Evolutionary conservation across 2,113 vertebrate genomes (phyloP).

Genomic region (Callocephalon fimbriatum): DNA sequence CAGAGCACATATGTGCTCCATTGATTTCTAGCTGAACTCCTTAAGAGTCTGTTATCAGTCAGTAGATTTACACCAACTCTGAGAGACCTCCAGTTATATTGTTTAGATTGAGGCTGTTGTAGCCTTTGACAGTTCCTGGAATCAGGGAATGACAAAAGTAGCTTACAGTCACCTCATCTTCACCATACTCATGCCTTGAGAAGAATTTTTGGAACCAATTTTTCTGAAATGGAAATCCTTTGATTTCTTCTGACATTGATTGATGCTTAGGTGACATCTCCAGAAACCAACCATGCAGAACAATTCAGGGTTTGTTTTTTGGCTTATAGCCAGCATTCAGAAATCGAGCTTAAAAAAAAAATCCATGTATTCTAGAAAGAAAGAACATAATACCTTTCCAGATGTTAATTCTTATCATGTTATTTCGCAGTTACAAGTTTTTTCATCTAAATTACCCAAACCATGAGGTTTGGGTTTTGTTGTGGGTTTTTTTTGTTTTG

Average conservation of each 20-base stretch:
- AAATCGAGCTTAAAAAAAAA: not conserved
- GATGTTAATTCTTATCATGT: constrained; percentile 26
- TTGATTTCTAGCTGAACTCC: not conserved
- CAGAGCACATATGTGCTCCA: not conserved
- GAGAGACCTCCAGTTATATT: not conserved
- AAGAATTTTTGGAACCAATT: not conserved
- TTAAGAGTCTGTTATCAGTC: not conserved
- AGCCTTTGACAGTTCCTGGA: not conserved
- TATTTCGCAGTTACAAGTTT: constrained; percentile 26
- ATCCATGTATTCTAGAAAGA: not conserved
- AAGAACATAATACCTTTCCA: constrained; percentile 21
- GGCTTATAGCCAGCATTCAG: constrained; percentile 57
- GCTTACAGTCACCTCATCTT: not conserved
- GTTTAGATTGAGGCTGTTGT: not conserved
- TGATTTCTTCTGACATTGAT: constrained; percentile 58
- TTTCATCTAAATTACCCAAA: constrained; percentile 49
- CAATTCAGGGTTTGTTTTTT: constrained; percentile 34
- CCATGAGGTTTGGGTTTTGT: not conserved
- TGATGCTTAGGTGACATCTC: constrained; percentile 78
- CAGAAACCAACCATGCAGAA: constrained; percentile 63
- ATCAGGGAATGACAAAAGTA: not conserved
- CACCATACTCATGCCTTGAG: not conserved
- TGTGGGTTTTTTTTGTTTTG: not conserved
- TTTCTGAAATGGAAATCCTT: constrained; percentile 24
- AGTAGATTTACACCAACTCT: not conserved